Evolutionary conservation across 2,113 vertebrate species (phyloP).

Genomic region (human): DNA sequence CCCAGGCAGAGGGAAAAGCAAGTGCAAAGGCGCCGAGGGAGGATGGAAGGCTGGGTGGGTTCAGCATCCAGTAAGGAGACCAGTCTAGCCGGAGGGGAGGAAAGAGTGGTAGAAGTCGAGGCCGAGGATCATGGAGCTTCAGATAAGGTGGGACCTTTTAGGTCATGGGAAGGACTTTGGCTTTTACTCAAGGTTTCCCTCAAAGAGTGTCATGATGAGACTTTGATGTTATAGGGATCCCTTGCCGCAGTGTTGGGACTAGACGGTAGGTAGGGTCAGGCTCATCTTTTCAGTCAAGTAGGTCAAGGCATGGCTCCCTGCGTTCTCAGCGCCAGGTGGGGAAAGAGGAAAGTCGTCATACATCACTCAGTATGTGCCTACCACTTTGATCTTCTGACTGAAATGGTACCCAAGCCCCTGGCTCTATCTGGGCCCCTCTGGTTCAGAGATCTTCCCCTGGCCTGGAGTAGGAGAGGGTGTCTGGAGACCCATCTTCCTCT

Average conservation of each 20-base stretch:
- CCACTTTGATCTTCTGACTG: background rate
- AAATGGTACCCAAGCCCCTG: background rate
- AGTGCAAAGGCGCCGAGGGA: background rate
- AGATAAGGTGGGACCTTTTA: too few relatives aligned
- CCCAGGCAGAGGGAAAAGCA: too few relatives aligned
- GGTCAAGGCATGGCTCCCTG: too few relatives aligned
- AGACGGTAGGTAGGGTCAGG: accelerated
- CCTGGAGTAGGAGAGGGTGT: background rate
- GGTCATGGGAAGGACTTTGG: background rate
- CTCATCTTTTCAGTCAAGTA: background rate
- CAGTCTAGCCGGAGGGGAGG: too few relatives aligned
- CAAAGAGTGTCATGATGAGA: background rate
- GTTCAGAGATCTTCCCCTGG: background rate
- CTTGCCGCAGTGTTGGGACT: background rate
- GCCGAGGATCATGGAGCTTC: background rate
- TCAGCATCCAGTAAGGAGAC: background rate
- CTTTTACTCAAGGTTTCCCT: background rate
- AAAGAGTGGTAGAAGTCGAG: background rate
- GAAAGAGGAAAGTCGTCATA: background rate
- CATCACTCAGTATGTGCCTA: background rate
- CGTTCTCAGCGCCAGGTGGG: accelerated
- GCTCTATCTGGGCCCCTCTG: background rate
- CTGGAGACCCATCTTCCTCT: background rate
- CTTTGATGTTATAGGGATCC: background rate
- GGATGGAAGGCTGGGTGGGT: too few relatives aligned